A percentile compares a stretch with the other conserved stretches of the same genome.
phyloP scores from a whole-genome alignment of 2,797 vertebrate genomes.

The Malurus splendens region DNA sequence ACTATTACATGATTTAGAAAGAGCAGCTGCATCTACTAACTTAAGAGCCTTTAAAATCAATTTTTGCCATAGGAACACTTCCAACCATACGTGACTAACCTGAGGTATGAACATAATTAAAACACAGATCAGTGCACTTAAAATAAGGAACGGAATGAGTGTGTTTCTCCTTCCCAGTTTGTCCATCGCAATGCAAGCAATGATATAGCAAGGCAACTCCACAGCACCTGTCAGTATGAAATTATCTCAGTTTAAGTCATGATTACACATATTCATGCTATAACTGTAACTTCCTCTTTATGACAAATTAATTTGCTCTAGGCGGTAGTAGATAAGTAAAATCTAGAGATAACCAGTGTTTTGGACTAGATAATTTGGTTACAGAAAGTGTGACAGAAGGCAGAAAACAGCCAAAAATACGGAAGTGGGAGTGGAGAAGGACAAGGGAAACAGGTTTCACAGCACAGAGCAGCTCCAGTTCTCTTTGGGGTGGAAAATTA shows the following conservation, averaged over 20 bases:
- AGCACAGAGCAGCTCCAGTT: not conserved
- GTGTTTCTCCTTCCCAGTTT: conserved; percentile 86
- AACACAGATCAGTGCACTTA: conserved; percentile 78
- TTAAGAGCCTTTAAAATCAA: not conserved
- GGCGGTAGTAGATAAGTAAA: not conserved
- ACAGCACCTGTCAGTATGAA: conserved; percentile 79
- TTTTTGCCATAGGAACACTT: not conserved
- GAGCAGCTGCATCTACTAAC: not conserved
- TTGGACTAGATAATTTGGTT: not conserved
- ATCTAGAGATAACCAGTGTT: not conserved
- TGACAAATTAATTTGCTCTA: not conserved
- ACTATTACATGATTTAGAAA: not conserved
- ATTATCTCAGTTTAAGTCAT: not conserved
- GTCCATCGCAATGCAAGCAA: conserved; percentile 86
- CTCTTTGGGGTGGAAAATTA: conserved; percentile 16
- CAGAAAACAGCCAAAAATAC: not conserved
- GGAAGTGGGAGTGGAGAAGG: not conserved
- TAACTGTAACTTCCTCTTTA: conserved; percentile 1
- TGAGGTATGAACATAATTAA: conserved; percentile 82
- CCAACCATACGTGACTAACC: conserved; percentile 57
- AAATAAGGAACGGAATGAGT: conserved; percentile 80
- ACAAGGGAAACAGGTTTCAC: not conserved
- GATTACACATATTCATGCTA: not conserved
- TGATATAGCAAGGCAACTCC: conserved; percentile 86
- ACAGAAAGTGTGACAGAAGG: not conserved